Percentiles rank a stretch among this genome's conserved stretches.
phyloP scores from a whole-genome alignment of 2,888 invertebrate genomes.

The Ditylenchus weischeri region DNA sequence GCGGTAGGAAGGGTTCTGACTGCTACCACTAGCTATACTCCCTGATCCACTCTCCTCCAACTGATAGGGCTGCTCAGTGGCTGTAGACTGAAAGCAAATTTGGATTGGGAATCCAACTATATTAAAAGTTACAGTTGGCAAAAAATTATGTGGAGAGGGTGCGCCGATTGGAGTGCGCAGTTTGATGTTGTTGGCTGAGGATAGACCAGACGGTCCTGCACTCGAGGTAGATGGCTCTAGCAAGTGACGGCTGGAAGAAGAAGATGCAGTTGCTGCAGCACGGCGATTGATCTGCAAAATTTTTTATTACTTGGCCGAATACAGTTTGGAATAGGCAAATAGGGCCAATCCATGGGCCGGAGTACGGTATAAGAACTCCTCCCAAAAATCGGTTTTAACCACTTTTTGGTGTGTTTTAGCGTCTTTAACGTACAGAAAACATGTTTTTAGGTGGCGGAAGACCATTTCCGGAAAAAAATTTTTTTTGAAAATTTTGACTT shows the following conservation, averaged over 20 bases:
- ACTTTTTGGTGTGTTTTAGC: no score
- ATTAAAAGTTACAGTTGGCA: constrained; percentile 3
- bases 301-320: neutral
- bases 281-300: neutral
- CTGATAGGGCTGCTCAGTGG: neutral
- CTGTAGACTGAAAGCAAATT: neutral
- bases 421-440: no score
- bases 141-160: neutral
- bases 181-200: neutral
- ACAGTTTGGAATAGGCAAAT: constrained; percentile 5
- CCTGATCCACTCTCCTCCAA: constrained; percentile 37
- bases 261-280: no score
- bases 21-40: constrained; percentile 30
- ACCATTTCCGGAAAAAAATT: no score
- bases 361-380: no score
- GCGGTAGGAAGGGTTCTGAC: constrained; percentile 53
- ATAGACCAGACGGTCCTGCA: neutral
- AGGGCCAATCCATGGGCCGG: no score
- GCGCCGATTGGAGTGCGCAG: neutral
- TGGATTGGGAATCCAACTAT: neutral
- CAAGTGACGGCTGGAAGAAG: no score
- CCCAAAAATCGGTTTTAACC: no score
- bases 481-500: no score
- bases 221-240: no score
- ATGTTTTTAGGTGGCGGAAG: no score